phyloP scores from a whole-genome alignment of 2,113 vertebrate genomes.

The Pituophis catenifer region DNA sequence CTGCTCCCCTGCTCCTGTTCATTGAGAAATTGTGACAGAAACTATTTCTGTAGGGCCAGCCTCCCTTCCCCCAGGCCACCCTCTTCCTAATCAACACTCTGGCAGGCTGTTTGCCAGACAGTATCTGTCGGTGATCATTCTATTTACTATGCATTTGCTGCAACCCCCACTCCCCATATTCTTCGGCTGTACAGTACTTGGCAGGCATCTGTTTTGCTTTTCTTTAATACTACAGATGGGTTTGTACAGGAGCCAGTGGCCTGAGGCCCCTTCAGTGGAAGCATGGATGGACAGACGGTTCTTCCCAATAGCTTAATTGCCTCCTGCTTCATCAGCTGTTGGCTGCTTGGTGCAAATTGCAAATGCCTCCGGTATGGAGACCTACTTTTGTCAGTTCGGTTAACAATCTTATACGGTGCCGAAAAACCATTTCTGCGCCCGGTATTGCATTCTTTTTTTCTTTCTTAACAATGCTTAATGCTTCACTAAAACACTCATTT shows the following conservation, averaged over 20 bases:
- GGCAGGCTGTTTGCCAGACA: not conserved
- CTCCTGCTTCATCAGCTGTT: not conserved
- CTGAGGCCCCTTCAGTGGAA: not conserved
- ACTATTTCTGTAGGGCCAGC: not conserved
- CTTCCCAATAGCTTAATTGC: not conserved
- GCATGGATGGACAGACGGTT: not conserved
- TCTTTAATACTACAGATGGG: not conserved
- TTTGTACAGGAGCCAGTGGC: not conserved
- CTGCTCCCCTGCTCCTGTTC: not conserved
- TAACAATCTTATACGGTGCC: not conserved
- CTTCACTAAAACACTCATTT: not conserved
- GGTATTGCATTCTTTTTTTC: not conserved
- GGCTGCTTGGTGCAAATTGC: not conserved
- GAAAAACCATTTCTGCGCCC: not conserved
- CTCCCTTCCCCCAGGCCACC: not conserved
- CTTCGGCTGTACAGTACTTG: not conserved
- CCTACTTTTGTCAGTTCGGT: not conserved
- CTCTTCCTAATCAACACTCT: not conserved
- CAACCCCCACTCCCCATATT: not conserved
- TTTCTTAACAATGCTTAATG: not conserved
- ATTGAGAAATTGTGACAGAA: not conserved
- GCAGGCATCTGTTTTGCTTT: not conserved
- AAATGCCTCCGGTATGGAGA: not conserved
- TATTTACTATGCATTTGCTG: not conserved
- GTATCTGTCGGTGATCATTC: not conserved